Conservation (phyloP, 2,797 vertebrate genomes). For the Lemur catta region DNA sequence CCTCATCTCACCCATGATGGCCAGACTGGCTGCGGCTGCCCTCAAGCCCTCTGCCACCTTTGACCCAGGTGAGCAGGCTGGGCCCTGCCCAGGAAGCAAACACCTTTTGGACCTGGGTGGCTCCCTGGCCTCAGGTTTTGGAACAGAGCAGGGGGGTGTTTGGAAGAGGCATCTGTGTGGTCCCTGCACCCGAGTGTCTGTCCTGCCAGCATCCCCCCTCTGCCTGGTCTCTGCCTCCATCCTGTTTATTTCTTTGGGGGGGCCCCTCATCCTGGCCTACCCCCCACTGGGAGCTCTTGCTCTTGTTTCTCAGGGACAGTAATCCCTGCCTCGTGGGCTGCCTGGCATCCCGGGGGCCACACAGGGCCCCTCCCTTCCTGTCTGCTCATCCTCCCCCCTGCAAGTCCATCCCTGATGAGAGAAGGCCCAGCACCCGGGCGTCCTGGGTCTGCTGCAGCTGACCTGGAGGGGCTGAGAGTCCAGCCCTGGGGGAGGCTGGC, state of each 20-base stretch:
- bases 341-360: not conserved
- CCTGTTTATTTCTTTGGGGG: not conserved
- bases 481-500: not conserved
- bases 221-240: not conserved
- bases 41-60: constrained; percentile 91
- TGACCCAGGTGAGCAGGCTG: constrained; percentile 90
- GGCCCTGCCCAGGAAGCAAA: not conserved
- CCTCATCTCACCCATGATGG: constrained; percentile 99
- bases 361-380: not conserved
- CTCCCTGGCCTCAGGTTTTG: not conserved
- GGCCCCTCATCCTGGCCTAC: not conserved
- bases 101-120: not conserved
- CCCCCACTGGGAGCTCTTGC: not conserved
- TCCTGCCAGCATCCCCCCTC: not conserved
- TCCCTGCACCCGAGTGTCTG: accelerated
- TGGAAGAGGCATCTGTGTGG: not conserved
- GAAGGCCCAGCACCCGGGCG: not conserved
- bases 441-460: not conserved
- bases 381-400: not conserved
- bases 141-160: not conserved
- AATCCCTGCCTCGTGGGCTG: not conserved
- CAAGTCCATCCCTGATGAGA: not conserved
- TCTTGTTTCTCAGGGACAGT: not conserved
- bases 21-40: constrained; percentile 95
- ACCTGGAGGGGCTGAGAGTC: accelerated